Conservation (phyloP, 2,113 vertebrate genomes). For the Oncorhynchus mykiss region DNA sequence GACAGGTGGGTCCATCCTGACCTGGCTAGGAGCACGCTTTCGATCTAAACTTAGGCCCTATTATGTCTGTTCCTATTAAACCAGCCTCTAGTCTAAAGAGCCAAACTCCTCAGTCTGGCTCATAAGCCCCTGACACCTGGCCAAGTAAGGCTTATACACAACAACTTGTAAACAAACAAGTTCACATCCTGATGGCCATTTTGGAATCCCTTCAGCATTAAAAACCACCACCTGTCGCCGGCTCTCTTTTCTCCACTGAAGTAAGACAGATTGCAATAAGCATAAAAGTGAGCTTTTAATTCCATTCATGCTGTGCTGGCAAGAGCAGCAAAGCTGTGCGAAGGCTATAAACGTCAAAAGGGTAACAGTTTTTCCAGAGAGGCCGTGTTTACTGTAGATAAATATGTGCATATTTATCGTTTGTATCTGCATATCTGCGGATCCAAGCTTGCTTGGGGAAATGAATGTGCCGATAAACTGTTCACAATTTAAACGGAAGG, state of each 20-base stretch:
- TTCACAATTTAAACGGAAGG: slow-evolving; percentile 14
- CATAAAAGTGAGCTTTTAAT: slow-evolving; percentile 1
- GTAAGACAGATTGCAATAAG: slow-evolving; percentile 16
- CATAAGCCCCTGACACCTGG: background rate
- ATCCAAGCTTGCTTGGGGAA: slow-evolving; percentile 6
- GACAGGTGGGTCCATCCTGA: slow-evolving; percentile 19
- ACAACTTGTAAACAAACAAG: background rate
- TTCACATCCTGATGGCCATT: slow-evolving; percentile 8
- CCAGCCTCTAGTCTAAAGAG: background rate
- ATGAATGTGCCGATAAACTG: slow-evolving; percentile 4
- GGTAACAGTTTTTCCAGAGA: background rate
- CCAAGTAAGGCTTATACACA: background rate
- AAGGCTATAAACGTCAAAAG: slow-evolving; percentile 13
- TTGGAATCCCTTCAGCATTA: background rate
- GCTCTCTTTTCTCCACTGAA: background rate
- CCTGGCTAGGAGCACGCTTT: background rate
- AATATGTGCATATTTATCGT: slow-evolving; percentile 10
- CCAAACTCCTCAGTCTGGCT: background rate
- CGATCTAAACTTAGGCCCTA: background rate
- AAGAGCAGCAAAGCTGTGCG: slow-evolving; percentile 11
- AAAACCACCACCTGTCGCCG: slow-evolving; percentile 14
- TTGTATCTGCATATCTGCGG: slow-evolving; percentile 3
- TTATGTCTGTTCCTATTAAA: slow-evolving; percentile 4
- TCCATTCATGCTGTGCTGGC: slow-evolving; percentile 4
- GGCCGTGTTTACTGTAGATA: background rate